These are phyloP conservation scores for Illadopsis cleaveri DNA, from an alignment of 2,113 vertebrate genomes.

Conservation along the genomic window DNA sequence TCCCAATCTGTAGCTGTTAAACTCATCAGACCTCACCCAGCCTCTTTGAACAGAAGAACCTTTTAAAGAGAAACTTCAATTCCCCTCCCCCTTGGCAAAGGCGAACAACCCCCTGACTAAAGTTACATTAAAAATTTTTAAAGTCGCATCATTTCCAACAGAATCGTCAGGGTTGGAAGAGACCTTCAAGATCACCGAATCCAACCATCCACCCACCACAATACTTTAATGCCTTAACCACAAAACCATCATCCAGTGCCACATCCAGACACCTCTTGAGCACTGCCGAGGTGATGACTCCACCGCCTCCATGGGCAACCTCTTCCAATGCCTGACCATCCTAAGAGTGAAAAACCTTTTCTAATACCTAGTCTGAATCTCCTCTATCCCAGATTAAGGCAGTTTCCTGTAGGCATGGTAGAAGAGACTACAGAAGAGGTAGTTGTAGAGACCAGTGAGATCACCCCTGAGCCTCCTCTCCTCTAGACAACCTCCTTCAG, in stretches of 20 bases:
- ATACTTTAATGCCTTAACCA: background rate
- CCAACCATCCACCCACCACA: background rate
- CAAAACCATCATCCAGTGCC: background rate
- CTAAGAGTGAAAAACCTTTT: background rate
- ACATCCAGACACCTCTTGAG: background rate
- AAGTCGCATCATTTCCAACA: background rate
- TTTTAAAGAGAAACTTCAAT: background rate
- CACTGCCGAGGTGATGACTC: accelerated
- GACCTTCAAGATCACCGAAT: background rate
- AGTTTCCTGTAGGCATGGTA: background rate
- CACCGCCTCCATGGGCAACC: background rate
- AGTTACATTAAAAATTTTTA: background rate
- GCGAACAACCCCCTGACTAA: background rate
- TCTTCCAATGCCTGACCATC: background rate
- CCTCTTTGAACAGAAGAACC: background rate
- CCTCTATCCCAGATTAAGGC: background rate
- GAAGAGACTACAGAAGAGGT: background rate
- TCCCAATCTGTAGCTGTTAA: background rate
- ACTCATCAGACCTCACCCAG: background rate
- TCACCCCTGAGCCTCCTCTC: background rate
- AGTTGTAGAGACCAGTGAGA: background rate
- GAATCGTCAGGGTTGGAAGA: background rate
- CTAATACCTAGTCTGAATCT: background rate
- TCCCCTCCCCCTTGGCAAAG: background rate
- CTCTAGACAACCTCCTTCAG: background rate